These are phyloP conservation scores for Myotis davidii DNA, from an alignment of 2,113 vertebrate genomes.

Conservation along the genomic window DNA sequence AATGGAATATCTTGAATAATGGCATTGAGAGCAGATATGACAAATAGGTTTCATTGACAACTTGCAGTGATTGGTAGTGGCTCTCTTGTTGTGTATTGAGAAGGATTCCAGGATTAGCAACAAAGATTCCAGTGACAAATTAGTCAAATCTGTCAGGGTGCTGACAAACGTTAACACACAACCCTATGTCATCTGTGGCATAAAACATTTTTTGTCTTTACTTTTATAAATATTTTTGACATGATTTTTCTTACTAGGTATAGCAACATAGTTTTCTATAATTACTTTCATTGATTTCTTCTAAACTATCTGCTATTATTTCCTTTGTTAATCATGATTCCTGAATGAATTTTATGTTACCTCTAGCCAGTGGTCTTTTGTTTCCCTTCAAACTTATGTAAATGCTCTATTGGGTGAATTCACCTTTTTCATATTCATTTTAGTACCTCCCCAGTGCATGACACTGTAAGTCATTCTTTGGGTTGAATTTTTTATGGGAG, in stretches of 20 bases:
- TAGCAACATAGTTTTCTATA: background rate
- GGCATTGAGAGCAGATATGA: background rate
- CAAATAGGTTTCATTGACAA: background rate
- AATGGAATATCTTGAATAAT: background rate
- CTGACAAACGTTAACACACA: background rate
- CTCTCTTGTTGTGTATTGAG: background rate
- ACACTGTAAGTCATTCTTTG: background rate
- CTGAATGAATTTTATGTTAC: background rate
- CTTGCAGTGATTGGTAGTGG: background rate
- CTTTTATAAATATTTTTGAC: background rate
- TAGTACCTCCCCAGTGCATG: background rate
- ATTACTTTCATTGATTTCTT: background rate
- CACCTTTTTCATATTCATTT: background rate
- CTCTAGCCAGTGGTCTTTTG: background rate
- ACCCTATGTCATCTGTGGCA: background rate
- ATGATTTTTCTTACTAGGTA: background rate
- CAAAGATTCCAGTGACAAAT: background rate
- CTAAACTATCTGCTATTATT: slow-evolving; percentile 16
- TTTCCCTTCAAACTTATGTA: background rate
- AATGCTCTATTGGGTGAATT: background rate
- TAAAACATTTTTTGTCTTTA: slow-evolving; percentile 8
- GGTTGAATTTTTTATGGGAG: slow-evolving; percentile 3
- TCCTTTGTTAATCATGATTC: background rate
- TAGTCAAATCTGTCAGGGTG: background rate
- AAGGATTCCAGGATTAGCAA: background rate